These are phyloP conservation scores for Sarcophaga rosellei DNA, from an alignment of 2,888 invertebrate species.

Conservation along the genomic window DNA sequence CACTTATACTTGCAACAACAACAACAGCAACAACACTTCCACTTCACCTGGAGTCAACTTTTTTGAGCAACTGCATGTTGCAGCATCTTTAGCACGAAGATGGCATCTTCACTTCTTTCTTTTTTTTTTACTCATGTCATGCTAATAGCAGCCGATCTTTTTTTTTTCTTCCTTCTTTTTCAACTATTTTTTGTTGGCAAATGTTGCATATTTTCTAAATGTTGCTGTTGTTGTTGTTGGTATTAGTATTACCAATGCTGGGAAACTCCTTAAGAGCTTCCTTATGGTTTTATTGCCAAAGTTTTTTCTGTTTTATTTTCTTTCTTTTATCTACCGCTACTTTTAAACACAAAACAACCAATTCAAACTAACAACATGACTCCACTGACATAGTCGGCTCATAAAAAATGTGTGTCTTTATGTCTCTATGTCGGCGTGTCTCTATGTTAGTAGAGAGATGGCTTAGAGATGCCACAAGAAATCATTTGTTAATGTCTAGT, in stretches of 20 bases:
- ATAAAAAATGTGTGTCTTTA: constrained; percentile 30
- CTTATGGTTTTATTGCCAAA: constrained; percentile 43
- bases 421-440: constrained; percentile 43
- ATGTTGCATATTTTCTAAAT: constrained; percentile 37
- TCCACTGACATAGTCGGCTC: background rate
- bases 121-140: constrained; percentile 62
- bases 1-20: constrained; percentile 1
- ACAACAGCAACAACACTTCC: constrained; percentile 3
- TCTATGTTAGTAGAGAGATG: constrained; percentile 29
- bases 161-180: background rate
- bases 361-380: no score
- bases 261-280: constrained; percentile 66
- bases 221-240: constrained; percentile 26
- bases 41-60: background rate
- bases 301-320: constrained; percentile 30
- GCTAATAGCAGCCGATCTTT: constrained; percentile 64
- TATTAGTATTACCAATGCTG: constrained; percentile 22
- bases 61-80: constrained; percentile 23
- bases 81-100: constrained; percentile 45
- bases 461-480: background rate
- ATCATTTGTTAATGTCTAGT: constrained; percentile 54
- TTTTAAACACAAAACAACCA: constrained; percentile 3
- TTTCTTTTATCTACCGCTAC: constrained; percentile 51
- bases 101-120: constrained; percentile 51
- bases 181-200: constrained; percentile 49